phyloP scores from a whole-genome alignment of 2,888 invertebrate genomes.

The Papilio elwesi region DNA sequence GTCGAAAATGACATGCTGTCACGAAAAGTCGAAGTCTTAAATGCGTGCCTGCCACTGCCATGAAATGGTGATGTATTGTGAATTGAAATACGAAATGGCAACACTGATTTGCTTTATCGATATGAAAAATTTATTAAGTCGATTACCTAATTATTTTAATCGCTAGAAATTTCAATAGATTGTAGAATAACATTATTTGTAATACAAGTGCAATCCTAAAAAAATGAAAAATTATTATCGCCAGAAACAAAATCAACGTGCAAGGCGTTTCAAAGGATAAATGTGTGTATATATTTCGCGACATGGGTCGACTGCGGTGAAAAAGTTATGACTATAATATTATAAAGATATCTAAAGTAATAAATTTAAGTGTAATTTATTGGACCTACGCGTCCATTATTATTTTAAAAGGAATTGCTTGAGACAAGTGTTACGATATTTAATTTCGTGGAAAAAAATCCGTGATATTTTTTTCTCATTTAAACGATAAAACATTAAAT shows the following conservation, averaged over 20 bases:
- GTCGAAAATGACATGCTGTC: conserved; percentile 84
- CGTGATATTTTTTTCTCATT: too few species aligned
- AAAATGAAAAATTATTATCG: not conserved
- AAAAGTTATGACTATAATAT: too few species aligned
- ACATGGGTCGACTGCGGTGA: too few species aligned
- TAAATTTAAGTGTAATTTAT: too few species aligned
- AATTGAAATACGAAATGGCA: conserved; percentile 63
- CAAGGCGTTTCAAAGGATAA: not conserved
- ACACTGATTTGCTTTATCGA: conserved; percentile 51
- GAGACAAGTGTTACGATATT: too few species aligned
- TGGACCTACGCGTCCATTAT: too few species aligned
- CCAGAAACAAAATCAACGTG: not conserved
- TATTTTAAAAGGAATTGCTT: too few species aligned
- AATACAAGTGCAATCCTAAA: not conserved
- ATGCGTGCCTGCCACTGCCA: conserved; percentile 82
- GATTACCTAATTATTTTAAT: conserved; percentile 15
- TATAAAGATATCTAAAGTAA: too few species aligned
- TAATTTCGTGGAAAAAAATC: too few species aligned
- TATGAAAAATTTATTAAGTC: conserved; percentile 14
- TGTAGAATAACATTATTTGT: not conserved
- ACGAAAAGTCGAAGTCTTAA: conserved; percentile 82
- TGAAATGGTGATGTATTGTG: conserved; percentile 81
- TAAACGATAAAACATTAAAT: too few species aligned
- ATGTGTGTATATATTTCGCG: too few species aligned
- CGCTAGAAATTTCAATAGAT: not conserved